Conservation (phyloP, 2,113 vertebrate species). For the Catharus fuscescens region DNA sequence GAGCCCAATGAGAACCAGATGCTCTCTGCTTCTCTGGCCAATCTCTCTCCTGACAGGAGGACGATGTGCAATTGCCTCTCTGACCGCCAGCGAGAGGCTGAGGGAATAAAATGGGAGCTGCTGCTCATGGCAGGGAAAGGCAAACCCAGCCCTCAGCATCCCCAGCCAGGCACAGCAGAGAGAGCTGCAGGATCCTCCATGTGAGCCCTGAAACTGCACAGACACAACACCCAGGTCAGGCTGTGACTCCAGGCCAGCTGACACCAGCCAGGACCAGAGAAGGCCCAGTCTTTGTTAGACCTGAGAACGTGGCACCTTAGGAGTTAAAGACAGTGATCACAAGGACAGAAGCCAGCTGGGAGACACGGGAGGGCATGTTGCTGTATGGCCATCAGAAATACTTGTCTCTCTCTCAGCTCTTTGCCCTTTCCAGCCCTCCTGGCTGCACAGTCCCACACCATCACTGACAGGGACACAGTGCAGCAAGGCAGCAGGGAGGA, state of each 20-base stretch:
- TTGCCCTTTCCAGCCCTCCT: not conserved
- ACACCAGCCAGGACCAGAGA: not conserved
- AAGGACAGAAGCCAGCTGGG: not conserved
- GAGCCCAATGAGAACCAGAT: slow-evolving; percentile 65
- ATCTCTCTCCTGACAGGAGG: not conserved
- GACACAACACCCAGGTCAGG: rapidly evolving
- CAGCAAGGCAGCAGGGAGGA: not conserved
- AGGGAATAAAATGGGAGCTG: not conserved
- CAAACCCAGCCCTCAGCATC: rapidly evolving
- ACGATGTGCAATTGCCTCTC: not conserved
- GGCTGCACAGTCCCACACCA: not conserved
- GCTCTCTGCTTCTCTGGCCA: not conserved
- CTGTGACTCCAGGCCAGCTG: too few relatives aligned
- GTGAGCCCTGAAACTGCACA: rapidly evolving
- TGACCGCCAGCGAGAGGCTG: not conserved
- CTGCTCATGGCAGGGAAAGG: not conserved
- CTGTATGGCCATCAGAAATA: rapidly evolving
- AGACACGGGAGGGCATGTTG: not conserved
- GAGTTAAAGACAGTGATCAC: rapidly evolving
- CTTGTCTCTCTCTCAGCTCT: not conserved
- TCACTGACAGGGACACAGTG: not conserved
- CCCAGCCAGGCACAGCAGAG: not conserved
- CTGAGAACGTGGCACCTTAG: rapidly evolving
- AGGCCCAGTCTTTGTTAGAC: not conserved
- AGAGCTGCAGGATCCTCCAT: not conserved